Conservation (phyloP, 2,888 invertebrate genomes). For the Melangyna quadrimaculata region DNA sequence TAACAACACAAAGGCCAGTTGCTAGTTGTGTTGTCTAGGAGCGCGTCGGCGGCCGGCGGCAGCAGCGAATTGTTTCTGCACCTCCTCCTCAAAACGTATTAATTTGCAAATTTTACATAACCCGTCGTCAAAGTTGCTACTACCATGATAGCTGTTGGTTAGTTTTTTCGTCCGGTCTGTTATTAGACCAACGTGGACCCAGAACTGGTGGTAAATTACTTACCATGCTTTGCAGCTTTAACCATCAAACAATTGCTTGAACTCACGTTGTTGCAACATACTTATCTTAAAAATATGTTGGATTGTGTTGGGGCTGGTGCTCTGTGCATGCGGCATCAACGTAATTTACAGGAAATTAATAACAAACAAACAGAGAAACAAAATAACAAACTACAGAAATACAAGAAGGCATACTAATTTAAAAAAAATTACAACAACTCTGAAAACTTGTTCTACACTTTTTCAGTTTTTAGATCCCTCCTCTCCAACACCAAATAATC, state of each 20-base stretch:
- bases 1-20: conserved; percentile 63
- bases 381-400: conserved; percentile 23
- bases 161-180: conserved; percentile 2
- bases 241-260: conserved; percentile 36
- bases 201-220: conserved; percentile 27
- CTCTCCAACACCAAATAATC: conserved; percentile 41
- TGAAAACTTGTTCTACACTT: conserved; percentile 58
- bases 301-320: background rate
- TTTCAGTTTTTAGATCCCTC: conserved; percentile 22
- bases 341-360: conserved; percentile 65
- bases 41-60: background rate
- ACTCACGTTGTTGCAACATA: conserved; percentile 38
- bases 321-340: conserved; percentile 11
- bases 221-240: background rate
- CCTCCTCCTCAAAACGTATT: conserved; percentile 14
- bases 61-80: background rate
- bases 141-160: background rate
- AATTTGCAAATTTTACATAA: conserved; percentile 60
- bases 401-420: conserved; percentile 8
- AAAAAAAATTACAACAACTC: conserved; percentile 8
- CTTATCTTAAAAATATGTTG: background rate
- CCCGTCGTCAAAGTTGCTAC: conserved; percentile 11
- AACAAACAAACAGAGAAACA: conserved; percentile 63
- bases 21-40: background rate
- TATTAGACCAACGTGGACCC: conserved; percentile 25